A percentile compares a stretch with the other conserved stretches of the same genome.
phyloP scores from a whole-genome alignment of 2,888 invertebrate species.

The Drosophila borborema region DNA sequence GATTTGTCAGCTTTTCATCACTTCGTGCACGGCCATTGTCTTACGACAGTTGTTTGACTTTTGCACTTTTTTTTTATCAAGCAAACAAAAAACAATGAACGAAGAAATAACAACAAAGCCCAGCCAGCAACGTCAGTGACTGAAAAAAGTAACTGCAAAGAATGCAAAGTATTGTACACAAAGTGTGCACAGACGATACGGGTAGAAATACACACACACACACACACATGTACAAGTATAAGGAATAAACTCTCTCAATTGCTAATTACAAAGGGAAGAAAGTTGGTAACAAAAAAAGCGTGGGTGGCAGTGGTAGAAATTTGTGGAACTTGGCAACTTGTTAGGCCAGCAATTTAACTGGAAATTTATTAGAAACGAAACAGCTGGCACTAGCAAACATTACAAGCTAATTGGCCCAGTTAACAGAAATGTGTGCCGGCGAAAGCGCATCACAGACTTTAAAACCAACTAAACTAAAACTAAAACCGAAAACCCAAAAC shows the following conservation, averaged over 20 bases:
- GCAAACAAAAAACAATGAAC: conserved; percentile 16
- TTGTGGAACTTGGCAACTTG: conserved; percentile 37
- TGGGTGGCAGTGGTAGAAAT: conserved; percentile 6
- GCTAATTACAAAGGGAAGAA: conserved; percentile 67
- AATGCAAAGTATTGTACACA: conserved; percentile 63
- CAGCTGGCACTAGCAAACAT: conserved; percentile 58
- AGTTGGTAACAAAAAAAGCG: conserved; percentile 11
- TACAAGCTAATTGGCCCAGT: conserved; percentile 75
- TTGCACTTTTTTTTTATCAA: conserved; percentile 71
- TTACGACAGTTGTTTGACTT: conserved; percentile 76
- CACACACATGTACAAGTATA: not conserved
- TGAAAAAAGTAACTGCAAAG: conserved; percentile 35
- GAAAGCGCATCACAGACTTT: conserved; percentile 55
- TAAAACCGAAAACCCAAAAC: conserved; percentile 53
- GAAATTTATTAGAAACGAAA: conserved; percentile 77
- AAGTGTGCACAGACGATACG: conserved; percentile 23
- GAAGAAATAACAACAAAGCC: conserved; percentile 22
- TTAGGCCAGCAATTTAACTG: conserved; percentile 72
- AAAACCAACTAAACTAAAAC: conserved; percentile 53
- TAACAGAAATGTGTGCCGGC: conserved; percentile 60
- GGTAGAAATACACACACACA: not conserved
- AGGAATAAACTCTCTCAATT: conserved; percentile 65
- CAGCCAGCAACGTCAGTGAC: conserved; percentile 21
- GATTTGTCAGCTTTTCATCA: conserved; percentile 81
- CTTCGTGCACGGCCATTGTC: conserved; percentile 62